phyloP scores from a whole-genome alignment of 2,888 invertebrate genomes.

The Pristionchus japonicus region DNA sequence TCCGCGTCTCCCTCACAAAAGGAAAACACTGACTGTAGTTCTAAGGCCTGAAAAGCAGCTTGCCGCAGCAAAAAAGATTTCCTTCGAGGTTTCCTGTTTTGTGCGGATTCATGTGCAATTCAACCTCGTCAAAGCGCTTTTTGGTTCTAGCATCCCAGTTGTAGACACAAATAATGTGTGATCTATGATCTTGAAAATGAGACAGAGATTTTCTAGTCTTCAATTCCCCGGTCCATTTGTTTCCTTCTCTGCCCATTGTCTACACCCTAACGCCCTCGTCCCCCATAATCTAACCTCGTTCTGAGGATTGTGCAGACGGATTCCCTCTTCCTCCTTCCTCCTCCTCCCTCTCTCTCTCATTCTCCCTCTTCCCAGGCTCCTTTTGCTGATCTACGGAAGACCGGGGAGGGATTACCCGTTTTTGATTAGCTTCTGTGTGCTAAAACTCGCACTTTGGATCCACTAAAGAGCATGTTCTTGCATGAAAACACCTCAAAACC shows the following conservation, averaged over 20 bases:
- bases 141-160: background rate
- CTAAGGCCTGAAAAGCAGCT: background rate
- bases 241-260: background rate
- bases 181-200: too few species aligned
- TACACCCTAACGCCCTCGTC: background rate
- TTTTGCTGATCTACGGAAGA: background rate
- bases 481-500: too few species aligned
- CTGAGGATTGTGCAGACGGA: background rate
- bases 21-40: background rate
- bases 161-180: too few species aligned
- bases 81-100: background rate
- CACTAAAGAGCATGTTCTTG: too few species aligned
- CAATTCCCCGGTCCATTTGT: too few species aligned
- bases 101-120: background rate
- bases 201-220: too few species aligned
- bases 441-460: background rate
- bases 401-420: background rate
- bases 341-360: background rate
- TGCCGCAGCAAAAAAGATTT: background rate
- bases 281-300: constrained; percentile 33
- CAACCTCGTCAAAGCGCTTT: background rate
- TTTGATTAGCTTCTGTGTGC: background rate
- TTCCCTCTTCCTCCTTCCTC: background rate
- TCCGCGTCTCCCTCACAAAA: too few species aligned
- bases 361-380: background rate